phyloP scores from a whole-genome alignment of 1,140 invertebrate species.

The Radopholus similis region DNA sequence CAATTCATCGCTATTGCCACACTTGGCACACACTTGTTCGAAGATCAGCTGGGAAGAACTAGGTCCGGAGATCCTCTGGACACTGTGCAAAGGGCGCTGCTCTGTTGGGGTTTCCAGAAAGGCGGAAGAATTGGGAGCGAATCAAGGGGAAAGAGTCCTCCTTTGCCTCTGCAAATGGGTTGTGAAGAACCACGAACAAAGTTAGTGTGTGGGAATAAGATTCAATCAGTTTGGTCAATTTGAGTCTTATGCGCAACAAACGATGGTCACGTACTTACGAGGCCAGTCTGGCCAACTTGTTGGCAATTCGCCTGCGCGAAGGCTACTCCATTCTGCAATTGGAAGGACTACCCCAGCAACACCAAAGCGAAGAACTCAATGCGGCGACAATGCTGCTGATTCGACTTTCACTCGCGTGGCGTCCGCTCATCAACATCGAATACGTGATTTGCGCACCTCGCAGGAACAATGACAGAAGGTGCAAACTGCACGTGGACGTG shows the following conservation, averaged over 20 bases:
- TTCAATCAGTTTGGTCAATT: no score
- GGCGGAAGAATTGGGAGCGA: slow-evolving; percentile 22
- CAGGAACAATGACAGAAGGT: slow-evolving; percentile 18
- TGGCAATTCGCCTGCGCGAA: slow-evolving; percentile 74
- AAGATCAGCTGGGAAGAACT: slow-evolving; percentile 44
- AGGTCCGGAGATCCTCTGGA: not conserved
- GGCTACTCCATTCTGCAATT: slow-evolving; percentile 67
- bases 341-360: slow-evolving; percentile 1
- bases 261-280: slow-evolving; percentile 29
- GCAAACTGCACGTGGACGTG: slow-evolving; percentile 32
- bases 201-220: slow-evolving; percentile 2
- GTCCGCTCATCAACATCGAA: slow-evolving; percentile 25
- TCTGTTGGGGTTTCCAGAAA: slow-evolving; percentile 74
- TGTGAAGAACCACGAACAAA: not conserved
- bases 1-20: slow-evolving; percentile 76
- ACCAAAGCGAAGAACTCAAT: slow-evolving; percentile 20
- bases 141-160: slow-evolving; percentile 20
- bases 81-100: slow-evolving; percentile 64
- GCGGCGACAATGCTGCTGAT: not conserved
- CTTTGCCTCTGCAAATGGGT: no score
- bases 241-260: slow-evolving; percentile 18
- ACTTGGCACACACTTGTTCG: slow-evolving; percentile 70
- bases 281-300: slow-evolving; percentile 67
- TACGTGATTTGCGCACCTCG: slow-evolving; percentile 35
- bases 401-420: slow-evolving; percentile 8